phyloP scores from a whole-genome alignment of 2,888 invertebrate genomes.

The Epiblema foenella region DNA sequence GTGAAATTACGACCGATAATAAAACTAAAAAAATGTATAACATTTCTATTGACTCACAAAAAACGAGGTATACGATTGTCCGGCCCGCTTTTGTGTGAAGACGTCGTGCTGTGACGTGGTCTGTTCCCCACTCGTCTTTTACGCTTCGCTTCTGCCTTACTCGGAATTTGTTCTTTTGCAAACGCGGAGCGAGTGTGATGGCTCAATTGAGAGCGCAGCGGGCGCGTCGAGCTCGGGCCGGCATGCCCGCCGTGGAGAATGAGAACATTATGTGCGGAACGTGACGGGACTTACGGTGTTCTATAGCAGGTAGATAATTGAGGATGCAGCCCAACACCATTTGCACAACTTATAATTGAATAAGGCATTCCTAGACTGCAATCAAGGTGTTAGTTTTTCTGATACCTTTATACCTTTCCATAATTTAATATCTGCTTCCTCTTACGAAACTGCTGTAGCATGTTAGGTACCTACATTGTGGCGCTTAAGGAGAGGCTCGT shows the following conservation, averaged over 20 bases:
- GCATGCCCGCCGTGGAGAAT: constrained; percentile 55
- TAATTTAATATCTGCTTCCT: not conserved
- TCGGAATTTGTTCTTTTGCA: constrained; percentile 40
- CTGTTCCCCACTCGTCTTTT: constrained; percentile 55
- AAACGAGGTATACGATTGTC: constrained; percentile 80
- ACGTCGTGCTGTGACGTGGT: constrained; percentile 73
- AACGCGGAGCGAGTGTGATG: constrained; percentile 49
- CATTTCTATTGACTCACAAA: constrained; percentile 83
- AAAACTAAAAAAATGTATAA: constrained; percentile 83
- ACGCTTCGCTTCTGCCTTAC: constrained; percentile 42
- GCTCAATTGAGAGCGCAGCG: constrained; percentile 40
- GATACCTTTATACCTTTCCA: not conserved
- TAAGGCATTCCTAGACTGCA: constrained; percentile 19
- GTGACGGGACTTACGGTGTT: constrained; percentile 56
- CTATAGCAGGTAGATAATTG: constrained; percentile 47
- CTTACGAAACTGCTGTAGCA: constrained; percentile 6
- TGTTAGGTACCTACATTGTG: not conserved
- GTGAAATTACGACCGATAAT: constrained; percentile 84
- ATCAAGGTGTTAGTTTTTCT: constrained; percentile 1
- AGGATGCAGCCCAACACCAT: constrained; percentile 33
- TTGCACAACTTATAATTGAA: constrained; percentile 40
- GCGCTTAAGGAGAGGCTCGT: constrained; percentile 49
- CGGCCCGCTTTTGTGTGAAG: constrained; percentile 77
- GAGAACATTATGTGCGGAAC: constrained; percentile 61
- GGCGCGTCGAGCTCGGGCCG: constrained; percentile 34